Evolutionary conservation across 2,888 invertebrate species (phyloP), one percentile per base, ranked within the genome.

Genomic region (Timema cristinae): DNA sequence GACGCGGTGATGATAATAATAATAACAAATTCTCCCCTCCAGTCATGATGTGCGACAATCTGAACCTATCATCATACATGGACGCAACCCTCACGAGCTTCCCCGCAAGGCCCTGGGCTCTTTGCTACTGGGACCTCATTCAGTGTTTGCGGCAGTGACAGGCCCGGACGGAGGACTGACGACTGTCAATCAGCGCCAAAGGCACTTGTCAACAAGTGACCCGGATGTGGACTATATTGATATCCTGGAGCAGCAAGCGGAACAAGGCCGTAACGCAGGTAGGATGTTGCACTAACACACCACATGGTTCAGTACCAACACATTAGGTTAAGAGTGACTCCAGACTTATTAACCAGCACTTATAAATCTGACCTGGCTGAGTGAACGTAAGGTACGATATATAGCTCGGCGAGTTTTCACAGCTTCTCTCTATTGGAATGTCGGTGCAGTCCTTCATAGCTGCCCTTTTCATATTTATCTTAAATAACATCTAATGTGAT

Each of bases 121-220:
- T 66, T 81, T 83, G 59, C 84, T 83, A 5, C 67, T 68, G 52
- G 86, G 88, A 15, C 79, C 85, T 50, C 84, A 85, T 70, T 85
- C 87, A 68, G 84, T 92, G 69, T 84, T 90, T 71, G 90, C 91
- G 10, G 90, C 93, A 71, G 89, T 89, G 79, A 91, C 94, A 0
- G 95, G 95, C 9, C 95, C 95, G 0, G 90, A 91, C 77, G 90
- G 89, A 72, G 95, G 95, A 1, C 84, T 95, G 6, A 90, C 91
- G 0, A 88, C 90, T 67, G 90, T 93, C 48, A 89, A 89, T 80
- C 83, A 88, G 67, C 86, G 86, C 68, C 88, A 89, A 78, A 84
- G 88, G 76, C 89, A 90, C 81, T 84, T 91, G 74, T 88, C 88
- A 72, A 85, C 89, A 66, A 83, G 84, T 66, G 90, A 90, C 78